Conservation (phyloP, 2,888 invertebrate species). For the Spodoptera exigua region DNA sequence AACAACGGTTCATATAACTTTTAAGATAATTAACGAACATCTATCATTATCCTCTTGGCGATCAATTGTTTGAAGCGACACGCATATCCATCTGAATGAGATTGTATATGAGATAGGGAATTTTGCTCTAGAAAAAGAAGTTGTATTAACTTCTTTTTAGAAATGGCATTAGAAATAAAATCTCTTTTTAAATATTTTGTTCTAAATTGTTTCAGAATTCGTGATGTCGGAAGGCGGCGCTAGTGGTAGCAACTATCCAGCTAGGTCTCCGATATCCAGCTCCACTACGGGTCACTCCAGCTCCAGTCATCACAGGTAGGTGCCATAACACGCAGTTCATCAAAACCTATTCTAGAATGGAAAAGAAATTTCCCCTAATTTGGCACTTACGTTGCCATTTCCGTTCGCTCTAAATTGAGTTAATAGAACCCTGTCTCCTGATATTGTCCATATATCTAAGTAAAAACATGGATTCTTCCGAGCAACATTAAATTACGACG, state of each 20-base stretch:
- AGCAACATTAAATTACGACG: not conserved
- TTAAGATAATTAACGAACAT: not conserved
- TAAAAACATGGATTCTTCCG: not conserved
- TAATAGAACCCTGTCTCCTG: no score
- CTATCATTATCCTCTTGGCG: no score
- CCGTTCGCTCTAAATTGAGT: no score
- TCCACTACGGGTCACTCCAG: slow-evolving; percentile 86
- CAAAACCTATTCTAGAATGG: not conserved
- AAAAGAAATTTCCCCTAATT: no score
- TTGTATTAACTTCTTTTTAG: no score
- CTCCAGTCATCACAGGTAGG: slow-evolving; percentile 86
- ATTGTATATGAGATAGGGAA: not conserved
- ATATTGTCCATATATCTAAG: not conserved
- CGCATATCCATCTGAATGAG: no score
- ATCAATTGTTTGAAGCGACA: no score
- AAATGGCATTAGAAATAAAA: not conserved
- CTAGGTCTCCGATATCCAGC: slow-evolving; percentile 84
- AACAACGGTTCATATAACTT: slow-evolving; percentile 12
- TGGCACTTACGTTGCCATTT: no score
- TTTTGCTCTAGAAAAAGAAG: not conserved
- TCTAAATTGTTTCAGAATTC: slow-evolving; percentile 78
- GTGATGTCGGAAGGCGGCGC: slow-evolving; percentile 81
- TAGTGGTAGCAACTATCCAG: slow-evolving; percentile 75
- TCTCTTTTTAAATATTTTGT: no score
- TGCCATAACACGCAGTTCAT: no score